Percentiles rank a stretch among this genome's conserved stretches.
Conservation (phyloP, 2,888 invertebrate species). For the Unio pictorum region DNA sequence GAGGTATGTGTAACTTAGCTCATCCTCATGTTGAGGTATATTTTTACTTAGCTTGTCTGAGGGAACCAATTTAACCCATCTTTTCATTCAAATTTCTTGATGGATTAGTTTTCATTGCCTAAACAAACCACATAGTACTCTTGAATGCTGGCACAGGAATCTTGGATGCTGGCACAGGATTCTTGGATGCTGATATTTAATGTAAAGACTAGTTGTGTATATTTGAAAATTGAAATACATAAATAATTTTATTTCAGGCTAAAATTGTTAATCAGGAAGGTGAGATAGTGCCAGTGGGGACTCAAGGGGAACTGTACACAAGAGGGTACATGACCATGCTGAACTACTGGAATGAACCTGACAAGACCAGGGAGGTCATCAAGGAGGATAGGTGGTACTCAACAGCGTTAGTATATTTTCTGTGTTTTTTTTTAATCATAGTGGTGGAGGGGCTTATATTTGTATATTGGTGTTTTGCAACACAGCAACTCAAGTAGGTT, state of each 20-base stretch:
- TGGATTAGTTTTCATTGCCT: too few relatives aligned
- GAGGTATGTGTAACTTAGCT: slow-evolving; percentile 70
- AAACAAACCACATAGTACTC: too few relatives aligned
- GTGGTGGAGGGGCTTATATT: too few relatives aligned
- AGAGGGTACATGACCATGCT: slow-evolving; percentile 86
- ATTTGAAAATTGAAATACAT: too few relatives aligned
- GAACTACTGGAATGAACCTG: slow-evolving; percentile 85
- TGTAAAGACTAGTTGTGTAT: too few relatives aligned
- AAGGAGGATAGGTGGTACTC: slow-evolving; percentile 83
- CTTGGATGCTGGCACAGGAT: too few relatives aligned
- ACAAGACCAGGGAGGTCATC: slow-evolving; percentile 81
- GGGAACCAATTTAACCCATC: too few relatives aligned
- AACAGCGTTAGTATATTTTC: slow-evolving; percentile 78
- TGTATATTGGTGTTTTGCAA: neutral
- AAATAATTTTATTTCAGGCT: slow-evolving; percentile 69
- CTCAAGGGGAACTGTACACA: slow-evolving; percentile 82
- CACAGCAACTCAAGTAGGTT: too few relatives aligned
- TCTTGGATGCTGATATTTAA: too few relatives aligned
- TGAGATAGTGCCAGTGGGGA: slow-evolving; percentile 80
- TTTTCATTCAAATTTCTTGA: neutral
- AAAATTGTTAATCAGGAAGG: slow-evolving; percentile 77
- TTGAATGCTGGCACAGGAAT: too few relatives aligned
- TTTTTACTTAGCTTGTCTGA: too few relatives aligned
- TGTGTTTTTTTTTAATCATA: neutral
- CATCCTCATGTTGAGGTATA: too few relatives aligned